Evolutionary conservation across 2,888 invertebrate species (phyloP), one percentile per base, ranked within the genome.

Genomic region (Philereme transversata): DNA sequence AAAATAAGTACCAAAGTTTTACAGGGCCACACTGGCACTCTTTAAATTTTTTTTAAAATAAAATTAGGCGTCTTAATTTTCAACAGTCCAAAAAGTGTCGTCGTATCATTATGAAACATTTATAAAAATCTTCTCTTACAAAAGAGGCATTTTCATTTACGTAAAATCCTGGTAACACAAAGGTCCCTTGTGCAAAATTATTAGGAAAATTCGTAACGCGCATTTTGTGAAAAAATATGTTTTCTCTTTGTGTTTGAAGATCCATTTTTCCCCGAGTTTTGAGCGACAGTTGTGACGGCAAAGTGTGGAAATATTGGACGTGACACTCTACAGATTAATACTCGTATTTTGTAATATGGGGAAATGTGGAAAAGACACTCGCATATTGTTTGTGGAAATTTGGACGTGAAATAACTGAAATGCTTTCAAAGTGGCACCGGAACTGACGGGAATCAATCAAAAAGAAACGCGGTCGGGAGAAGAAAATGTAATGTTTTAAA

Each of bases 111-210:
- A 52, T 49, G 44, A 50, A 62, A 59, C 58, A 63, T 69, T 69
- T 45, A 62, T 51, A 52, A 60, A 67, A 67, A 69, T 59, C 54
- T 60, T 48, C 59, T 45, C 44, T 35, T 57, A 65, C 69, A 69
- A 65, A 65, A 53, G 60, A 60, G 59, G 57, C 65, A 65, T 68
- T 74, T 73, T 75, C 77, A 77, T 77, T 77, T 77, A 73, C 68
- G 68, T 73, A 77, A 77, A 78, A 75, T 71, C 71, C 74, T 69
- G 72, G 75, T 73, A 65, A 62, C 70, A 65, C 67, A 67, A 73
- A 76, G 79, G 81, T 80, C 81, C 76, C 79, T 71, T 66, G 81
- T 83, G 83, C 83, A 83, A 84, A 83, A 83, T 83, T 83, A 81
- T 78, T 77, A 77, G 75, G 72, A 74, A 74, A 71, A 71, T 71